phyloP scores from a whole-genome alignment of 2,113 vertebrate genomes.

The Marcusenius ussheri region DNA sequence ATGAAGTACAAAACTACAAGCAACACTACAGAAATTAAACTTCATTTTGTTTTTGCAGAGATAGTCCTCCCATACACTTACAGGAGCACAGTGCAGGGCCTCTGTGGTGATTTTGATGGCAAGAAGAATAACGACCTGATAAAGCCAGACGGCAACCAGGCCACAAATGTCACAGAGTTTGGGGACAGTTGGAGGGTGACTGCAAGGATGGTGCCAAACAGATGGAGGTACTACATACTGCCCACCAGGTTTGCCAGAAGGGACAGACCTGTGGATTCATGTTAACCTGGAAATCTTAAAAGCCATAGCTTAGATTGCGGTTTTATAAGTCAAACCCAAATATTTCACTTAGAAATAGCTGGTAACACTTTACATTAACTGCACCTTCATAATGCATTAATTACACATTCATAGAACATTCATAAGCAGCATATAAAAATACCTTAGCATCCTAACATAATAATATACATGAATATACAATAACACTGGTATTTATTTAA shows the following conservation, averaged over 20 bases:
- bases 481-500: background rate
- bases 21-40: background rate
- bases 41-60: background rate
- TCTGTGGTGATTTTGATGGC: slow-evolving; percentile 73
- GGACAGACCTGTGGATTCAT: background rate
- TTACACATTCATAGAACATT: background rate
- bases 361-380: background rate
- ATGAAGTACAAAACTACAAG: background rate
- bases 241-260: background rate
- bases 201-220: slow-evolving; percentile 22
- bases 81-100: slow-evolving; percentile 37
- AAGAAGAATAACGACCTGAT: slow-evolving; percentile 56
- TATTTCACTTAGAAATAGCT: background rate
- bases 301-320: background rate
- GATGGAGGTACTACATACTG: background rate
- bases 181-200: slow-evolving; percentile 72
- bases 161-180: slow-evolving; percentile 49
- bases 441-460: background rate
- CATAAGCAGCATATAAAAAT: background rate
- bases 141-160: slow-evolving; percentile 55
- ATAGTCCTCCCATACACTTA: background rate
- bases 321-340: background rate
- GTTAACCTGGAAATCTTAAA: background rate
- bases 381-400: background rate
- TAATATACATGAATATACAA: background rate